These are phyloP conservation scores for Leuctra nigra DNA, from an alignment of 2,888 invertebrate genomes.

Conservation along the genomic window DNA sequence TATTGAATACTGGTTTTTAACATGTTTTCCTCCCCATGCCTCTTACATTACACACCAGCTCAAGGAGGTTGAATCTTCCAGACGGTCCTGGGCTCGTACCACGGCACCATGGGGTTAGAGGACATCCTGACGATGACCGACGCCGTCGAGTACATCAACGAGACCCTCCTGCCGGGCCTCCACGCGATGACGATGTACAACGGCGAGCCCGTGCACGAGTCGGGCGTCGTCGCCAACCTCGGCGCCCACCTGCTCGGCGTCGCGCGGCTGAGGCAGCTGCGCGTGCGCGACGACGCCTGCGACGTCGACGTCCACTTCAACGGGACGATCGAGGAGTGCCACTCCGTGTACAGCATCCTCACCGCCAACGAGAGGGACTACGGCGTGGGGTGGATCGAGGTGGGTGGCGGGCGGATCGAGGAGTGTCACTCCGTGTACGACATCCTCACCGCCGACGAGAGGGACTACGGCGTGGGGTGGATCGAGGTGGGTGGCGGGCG, in stretches of 20 bases:
- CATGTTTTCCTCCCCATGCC: no score
- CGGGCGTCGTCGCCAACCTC: conserved; percentile 14
- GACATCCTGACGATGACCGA: neutral
- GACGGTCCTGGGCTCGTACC: neutral
- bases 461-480: no score
- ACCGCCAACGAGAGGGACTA: conserved; percentile 9
- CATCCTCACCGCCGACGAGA: no score
- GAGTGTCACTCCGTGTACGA: no score
- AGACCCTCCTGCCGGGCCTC: conserved; percentile 20
- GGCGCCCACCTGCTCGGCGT: conserved; percentile 20
- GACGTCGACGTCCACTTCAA: neutral
- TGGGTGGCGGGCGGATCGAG: no score
- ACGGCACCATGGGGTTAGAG: neutral
- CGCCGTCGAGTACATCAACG: conserved; percentile 15
- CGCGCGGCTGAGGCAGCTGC: conserved; percentile 21
- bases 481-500: no score
- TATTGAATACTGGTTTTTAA: no score
- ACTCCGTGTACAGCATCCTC: neutral
- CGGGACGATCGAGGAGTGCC: neutral
- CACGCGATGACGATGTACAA: conserved; percentile 16
- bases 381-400: conserved; percentile 20
- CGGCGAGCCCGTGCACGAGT: neutral
- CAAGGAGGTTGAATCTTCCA: no score
- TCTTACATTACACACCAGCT: no score
- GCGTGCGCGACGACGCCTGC: conserved; percentile 6